Conservation (phyloP, 2,888 invertebrate species). For the Eupelmus urozonus region DNA sequence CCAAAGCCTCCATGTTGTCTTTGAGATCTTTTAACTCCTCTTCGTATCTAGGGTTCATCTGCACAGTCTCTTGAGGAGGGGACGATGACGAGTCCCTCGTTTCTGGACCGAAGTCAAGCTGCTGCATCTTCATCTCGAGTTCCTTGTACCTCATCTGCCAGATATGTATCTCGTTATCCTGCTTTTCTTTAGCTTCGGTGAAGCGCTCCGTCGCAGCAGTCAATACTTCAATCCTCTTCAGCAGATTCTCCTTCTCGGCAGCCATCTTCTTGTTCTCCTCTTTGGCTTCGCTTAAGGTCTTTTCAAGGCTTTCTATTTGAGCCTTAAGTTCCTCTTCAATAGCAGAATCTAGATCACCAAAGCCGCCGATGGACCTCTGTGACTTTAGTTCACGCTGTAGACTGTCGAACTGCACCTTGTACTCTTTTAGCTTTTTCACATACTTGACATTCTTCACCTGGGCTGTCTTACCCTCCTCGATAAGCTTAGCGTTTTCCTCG, state of each 20-base stretch:
- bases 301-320: slow-evolving; percentile 84
- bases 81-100: slow-evolving; percentile 28
- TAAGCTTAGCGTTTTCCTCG: slow-evolving; percentile 80
- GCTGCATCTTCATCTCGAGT: slow-evolving; percentile 82
- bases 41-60: slow-evolving; percentile 58
- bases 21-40: slow-evolving; percentile 79
- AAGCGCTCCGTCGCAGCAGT: slow-evolving; percentile 87
- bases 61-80: background rate
- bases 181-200: slow-evolving; percentile 88
- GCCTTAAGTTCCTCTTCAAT: slow-evolving; percentile 89
- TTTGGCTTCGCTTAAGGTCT: slow-evolving; percentile 81
- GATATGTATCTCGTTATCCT: slow-evolving; percentile 86
- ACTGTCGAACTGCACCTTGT: slow-evolving; percentile 84
- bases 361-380: slow-evolving; percentile 77
- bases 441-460: slow-evolving; percentile 88
- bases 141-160: slow-evolving; percentile 86
- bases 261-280: slow-evolving; percentile 81
- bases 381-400: slow-evolving; percentile 80
- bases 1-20: slow-evolving; percentile 80
- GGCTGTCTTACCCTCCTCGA: slow-evolving; percentile 82
- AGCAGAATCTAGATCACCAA: slow-evolving; percentile 83
- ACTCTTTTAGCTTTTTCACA: slow-evolving; percentile 90
- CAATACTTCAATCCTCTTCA: slow-evolving; percentile 86
- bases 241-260: slow-evolving; percentile 83
- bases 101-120: slow-evolving; percentile 37